phyloP scores from a whole-genome alignment of 2,797 vertebrate genomes.

The Aphelocoma californica region DNA sequence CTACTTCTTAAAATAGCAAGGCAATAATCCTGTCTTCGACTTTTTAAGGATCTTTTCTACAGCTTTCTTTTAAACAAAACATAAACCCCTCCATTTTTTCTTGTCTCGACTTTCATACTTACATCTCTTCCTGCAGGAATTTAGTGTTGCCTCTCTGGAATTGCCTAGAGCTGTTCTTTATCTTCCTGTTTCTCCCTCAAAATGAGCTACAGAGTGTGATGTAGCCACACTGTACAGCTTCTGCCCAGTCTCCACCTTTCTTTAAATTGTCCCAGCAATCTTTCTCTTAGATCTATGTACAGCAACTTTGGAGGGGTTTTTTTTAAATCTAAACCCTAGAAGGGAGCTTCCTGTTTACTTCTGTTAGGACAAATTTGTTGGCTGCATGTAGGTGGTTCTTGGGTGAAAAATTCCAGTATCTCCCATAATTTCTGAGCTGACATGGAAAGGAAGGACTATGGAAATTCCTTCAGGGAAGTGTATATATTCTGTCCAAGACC shows the following conservation, averaged over 20 bases:
- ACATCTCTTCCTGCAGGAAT: neutral
- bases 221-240: neutral
- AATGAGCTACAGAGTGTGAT: neutral
- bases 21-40: neutral
- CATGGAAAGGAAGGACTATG: neutral
- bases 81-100: neutral
- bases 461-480: neutral
- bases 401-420: neutral
- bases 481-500: neutral
- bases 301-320: neutral
- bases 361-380: neutral
- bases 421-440: neutral
- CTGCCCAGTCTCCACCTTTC: neutral
- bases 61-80: neutral
- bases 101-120: neutral
- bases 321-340: neutral
- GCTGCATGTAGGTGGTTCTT: neutral
- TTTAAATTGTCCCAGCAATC: neutral
- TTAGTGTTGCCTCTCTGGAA: neutral
- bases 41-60: neutral
- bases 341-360: neutral
- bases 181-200: neutral
- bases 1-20: neutral
- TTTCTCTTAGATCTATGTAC: neutral
- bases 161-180: neutral